A percentile compares a stretch with the other conserved stretches of the same genome.
These are phyloP conservation scores for Camptogramma bilineatum DNA, from an alignment of 2,888 invertebrate species.

Conservation along the genomic window DNA sequence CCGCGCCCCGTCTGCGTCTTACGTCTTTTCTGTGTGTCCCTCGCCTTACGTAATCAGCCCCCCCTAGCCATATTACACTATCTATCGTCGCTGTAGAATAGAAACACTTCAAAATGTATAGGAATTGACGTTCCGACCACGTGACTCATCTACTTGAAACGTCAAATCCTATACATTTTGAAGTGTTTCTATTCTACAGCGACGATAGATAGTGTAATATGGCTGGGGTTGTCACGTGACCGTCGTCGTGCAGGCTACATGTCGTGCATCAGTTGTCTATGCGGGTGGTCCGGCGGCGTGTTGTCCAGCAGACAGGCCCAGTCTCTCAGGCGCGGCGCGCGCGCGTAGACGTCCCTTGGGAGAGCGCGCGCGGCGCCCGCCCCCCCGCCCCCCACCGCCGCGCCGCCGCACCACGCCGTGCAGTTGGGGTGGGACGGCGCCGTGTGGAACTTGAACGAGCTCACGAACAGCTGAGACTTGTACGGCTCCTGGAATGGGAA, in stretches of 20 bases:
- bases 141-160: too few relatives aligned
- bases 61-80: too few relatives aligned
- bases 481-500: conserved; percentile 23
- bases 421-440: conserved; percentile 92
- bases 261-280: conserved; percentile 41
- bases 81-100: too few relatives aligned
- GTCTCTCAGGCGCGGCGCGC: conserved; percentile 90
- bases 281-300: conserved; percentile 67
- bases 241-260: conserved; percentile 10
- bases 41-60: too few relatives aligned
- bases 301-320: conserved; percentile 91
- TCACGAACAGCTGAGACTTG: conserved; percentile 56
- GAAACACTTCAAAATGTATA: too few relatives aligned
- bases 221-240: too few relatives aligned
- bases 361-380: conserved; percentile 88
- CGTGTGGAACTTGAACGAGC: conserved; percentile 90
- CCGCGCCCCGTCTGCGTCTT: too few relatives aligned
- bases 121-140: too few relatives aligned
- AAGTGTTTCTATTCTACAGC: too few relatives aligned
- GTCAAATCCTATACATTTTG: too few relatives aligned
- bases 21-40: too few relatives aligned
- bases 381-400: conserved; percentile 87
- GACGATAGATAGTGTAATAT: too few relatives aligned
- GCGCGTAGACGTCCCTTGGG: conserved; percentile 90
- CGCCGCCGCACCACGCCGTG: conserved; percentile 91